A percentile compares a stretch with the other conserved stretches of the same genome.
These are phyloP conservation scores for Galleria mellonella DNA, from an alignment of 1,140 invertebrate species.

Conservation along the genomic window DNA sequence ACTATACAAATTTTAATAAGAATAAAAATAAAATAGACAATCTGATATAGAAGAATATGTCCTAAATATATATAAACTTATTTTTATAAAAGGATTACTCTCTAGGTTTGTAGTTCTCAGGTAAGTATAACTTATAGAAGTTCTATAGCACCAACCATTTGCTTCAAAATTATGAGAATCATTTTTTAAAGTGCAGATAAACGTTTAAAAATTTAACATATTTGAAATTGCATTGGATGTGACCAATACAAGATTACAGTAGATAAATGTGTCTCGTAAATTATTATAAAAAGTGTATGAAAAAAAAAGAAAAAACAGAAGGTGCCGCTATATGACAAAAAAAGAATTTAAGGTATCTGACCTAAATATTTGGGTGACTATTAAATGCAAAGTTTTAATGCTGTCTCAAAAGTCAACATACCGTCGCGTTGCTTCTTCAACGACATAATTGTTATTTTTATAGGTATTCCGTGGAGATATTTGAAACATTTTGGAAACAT, in stretches of 20 bases:
- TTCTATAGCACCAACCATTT: too few species aligned
- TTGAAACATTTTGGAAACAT: slow-evolving; percentile 40
- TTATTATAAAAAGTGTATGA: not conserved
- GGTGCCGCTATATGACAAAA: slow-evolving; percentile 8
- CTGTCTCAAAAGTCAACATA: slow-evolving; percentile 12
- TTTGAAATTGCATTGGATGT: not conserved
- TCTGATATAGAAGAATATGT: too few species aligned
- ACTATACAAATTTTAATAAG: too few species aligned
- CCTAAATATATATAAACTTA: too few species aligned
- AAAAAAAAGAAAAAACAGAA: slow-evolving; percentile 5
- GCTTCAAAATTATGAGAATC: too few species aligned
- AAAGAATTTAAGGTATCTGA: slow-evolving; percentile 6
- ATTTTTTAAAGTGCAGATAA: too few species aligned
- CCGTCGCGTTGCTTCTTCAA: slow-evolving; percentile 11
- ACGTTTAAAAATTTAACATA: not conserved
- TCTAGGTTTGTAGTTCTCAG: too few species aligned
- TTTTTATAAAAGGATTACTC: too few species aligned
- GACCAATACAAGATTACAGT: too few species aligned
- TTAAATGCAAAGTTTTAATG: slow-evolving; percentile 40
- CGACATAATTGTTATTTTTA: slow-evolving; percentile 35
- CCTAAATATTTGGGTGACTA: slow-evolving; percentile 20
- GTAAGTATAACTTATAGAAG: too few species aligned
- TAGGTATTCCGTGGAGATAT: slow-evolving; percentile 42
- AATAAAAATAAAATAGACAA: too few species aligned
- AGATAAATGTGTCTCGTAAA: too few species aligned